phyloP scores from a whole-genome alignment of 2,797 vertebrate genomes.

The Glyptemys insculpta region DNA sequence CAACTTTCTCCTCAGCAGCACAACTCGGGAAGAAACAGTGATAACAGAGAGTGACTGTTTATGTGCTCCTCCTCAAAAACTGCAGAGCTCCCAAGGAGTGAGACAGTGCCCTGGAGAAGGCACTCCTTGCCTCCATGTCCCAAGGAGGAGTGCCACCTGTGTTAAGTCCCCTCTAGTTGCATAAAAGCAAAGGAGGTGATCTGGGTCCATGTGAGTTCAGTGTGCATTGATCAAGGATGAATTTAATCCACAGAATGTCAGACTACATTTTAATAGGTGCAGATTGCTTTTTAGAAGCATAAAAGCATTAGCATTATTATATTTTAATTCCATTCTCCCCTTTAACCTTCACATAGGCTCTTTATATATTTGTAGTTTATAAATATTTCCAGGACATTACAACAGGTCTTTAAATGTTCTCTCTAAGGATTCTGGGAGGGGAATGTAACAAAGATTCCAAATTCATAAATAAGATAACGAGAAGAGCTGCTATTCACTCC shows the following conservation, averaged over 20 bases:
- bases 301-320: background rate
- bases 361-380: background rate
- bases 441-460: too few relatives aligned
- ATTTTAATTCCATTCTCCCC: background rate
- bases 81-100: background rate
- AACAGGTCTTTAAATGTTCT: too few relatives aligned
- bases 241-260: background rate
- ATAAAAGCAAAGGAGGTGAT: background rate
- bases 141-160: background rate
- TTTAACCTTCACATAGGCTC: background rate
- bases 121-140: background rate
- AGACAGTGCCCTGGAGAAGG: background rate
- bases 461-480: too few relatives aligned
- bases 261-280: background rate
- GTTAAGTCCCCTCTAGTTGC: background rate
- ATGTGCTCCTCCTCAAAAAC: too few relatives aligned
- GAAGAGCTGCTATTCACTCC: too few relatives aligned
- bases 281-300: background rate
- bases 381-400: too few relatives aligned
- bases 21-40: too few relatives aligned
- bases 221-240: background rate
- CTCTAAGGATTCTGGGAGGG: too few relatives aligned
- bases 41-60: too few relatives aligned
- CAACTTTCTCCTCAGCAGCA: too few relatives aligned
- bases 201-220: background rate